A percentile compares a stretch with the other conserved stretches of the same genome.
Conservation (phyloP, 2,797 vertebrate genomes). For the Artibeus jamaicensis region DNA sequence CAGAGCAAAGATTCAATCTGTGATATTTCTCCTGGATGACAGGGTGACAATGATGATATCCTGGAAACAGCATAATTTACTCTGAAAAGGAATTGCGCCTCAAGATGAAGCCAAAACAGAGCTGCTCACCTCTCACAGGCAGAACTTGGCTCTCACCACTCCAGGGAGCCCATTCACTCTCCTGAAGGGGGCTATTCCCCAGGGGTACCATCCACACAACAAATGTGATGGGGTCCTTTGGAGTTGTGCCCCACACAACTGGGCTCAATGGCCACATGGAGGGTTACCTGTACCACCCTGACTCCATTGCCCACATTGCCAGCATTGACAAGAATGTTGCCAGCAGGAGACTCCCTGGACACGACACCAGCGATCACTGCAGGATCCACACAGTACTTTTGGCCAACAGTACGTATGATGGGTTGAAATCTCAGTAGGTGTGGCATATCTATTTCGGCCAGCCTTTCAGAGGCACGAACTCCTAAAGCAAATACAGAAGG, state of each 20-base stretch:
- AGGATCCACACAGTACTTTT: slow-evolving; percentile 66
- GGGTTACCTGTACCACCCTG: slow-evolving; percentile 67
- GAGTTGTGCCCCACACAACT: not conserved
- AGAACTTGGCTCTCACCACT: not conserved
- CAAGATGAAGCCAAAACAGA: not conserved
- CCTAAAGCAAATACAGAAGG: slow-evolving; percentile 53
- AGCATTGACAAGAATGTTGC: not conserved
- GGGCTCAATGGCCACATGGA: too few relatives aligned
- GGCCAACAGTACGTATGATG: slow-evolving; percentile 34
- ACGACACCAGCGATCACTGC: slow-evolving; percentile 75
- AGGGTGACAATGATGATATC: not conserved
- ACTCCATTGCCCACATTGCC: slow-evolving; percentile 23
- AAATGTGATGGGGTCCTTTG: not conserved
- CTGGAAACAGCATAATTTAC: not conserved
- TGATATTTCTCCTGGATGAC: not conserved
- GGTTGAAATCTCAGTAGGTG: slow-evolving; percentile 58
- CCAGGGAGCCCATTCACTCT: not conserved
- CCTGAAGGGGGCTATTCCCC: not conserved
- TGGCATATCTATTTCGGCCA: slow-evolving; percentile 71
- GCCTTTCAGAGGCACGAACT: slow-evolving; percentile 72
- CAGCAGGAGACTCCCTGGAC: slow-evolving; percentile 72
- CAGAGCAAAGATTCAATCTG: not conserved
- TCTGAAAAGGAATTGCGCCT: not conserved
- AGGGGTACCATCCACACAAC: not conserved
- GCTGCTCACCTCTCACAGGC: not conserved